Conservation (phyloP, 2,797 vertebrate species). For the Channallabes apus region DNA sequence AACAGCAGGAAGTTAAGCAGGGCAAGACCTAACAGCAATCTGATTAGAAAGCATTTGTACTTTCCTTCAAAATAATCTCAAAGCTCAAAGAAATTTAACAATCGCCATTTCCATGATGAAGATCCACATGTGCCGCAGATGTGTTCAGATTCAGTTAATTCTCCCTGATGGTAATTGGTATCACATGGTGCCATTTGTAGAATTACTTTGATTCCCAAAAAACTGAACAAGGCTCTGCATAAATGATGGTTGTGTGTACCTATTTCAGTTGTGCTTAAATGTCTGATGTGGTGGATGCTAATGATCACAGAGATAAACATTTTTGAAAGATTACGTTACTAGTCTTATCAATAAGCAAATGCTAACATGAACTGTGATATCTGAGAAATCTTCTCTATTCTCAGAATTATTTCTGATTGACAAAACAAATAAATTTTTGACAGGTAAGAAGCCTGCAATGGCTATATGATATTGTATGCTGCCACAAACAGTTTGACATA, state of each 20-base stretch:
- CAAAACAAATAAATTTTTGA: not conserved
- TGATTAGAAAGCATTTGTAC: constrained; percentile 70
- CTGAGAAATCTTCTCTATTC: not conserved
- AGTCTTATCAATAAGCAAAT: constrained; percentile 2
- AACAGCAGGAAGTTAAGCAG: constrained; percentile 53
- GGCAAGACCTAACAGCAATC: constrained; percentile 61
- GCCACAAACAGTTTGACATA: constrained; percentile 6
- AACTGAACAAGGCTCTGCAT: not conserved
- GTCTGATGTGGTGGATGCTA: not conserved
- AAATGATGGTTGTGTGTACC: not conserved
- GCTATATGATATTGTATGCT: constrained; percentile 3
- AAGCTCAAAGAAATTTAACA: constrained; percentile 68
- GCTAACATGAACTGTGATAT: constrained; percentile 13
- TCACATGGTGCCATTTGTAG: constrained; percentile 62
- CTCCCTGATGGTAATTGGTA: constrained; percentile 55
- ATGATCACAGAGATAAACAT: not conserved
- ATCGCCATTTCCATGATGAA: constrained; percentile 65
- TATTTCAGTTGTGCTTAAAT: constrained; percentile 15
- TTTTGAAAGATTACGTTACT: not conserved
- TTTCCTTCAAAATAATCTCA: constrained; percentile 66
- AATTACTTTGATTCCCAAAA: constrained; percentile 14
- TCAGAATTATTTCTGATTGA: constrained; percentile 1
- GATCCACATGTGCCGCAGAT: constrained; percentile 71
- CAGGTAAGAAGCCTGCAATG: constrained; percentile 3
- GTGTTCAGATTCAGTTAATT: constrained; percentile 54